Base-by-base conservation (phyloP, 2,797 vertebrate genomes). In the Hippoglossus hippoglossus region DNA sequence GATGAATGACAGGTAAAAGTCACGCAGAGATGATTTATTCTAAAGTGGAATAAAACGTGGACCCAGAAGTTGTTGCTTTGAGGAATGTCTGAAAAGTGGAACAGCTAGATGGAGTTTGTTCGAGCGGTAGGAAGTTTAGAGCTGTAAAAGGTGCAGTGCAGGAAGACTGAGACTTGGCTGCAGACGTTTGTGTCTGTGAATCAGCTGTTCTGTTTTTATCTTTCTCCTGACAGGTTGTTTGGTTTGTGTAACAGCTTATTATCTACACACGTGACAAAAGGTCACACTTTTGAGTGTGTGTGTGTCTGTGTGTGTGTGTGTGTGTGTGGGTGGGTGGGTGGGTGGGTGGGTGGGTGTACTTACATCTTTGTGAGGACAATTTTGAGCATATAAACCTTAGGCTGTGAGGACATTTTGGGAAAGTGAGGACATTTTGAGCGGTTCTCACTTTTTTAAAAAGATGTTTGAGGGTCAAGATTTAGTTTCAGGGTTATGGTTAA, bases 171-270 rank as follows among this genome's bases (percentile, higher is more conserved):
- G 51, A 39, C 36, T 39, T 39, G 19, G 25, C 49, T 31, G 46
- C 60, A 31, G 36, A 76, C 62, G 81, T 77, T 64, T 71, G 81
- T 46, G 69, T 78, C 83, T 84, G 76, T 72, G 82, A 86, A 86
- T 91, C 87, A 86, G 81, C 87, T 88, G 84, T 71, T 89, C 67
- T 75, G 67, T 70, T 91, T 92, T 92, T 92, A 92, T 93, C 91
- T 93, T 91, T 92, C 90, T 88, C 71, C 67, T 88, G 91, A 93
- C 91, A 91, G 91, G 69, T 89, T 93, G 92, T 93, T 94, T 94
- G 89, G 88, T 89, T 94, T 92, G 87, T 89, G 89, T 90, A 91
- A 92, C 92, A 88, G 89, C 83, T 87, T 90, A 84, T 83, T 91
- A 91, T 94, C 92, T 91, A 81, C 74, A 56, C 71, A 67, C 72